Evolutionary conservation across 1,140 invertebrate species (phyloP), one percentile per base, ranked within the genome.

Genomic region (Aphaenogaster ashmeadi): DNA sequence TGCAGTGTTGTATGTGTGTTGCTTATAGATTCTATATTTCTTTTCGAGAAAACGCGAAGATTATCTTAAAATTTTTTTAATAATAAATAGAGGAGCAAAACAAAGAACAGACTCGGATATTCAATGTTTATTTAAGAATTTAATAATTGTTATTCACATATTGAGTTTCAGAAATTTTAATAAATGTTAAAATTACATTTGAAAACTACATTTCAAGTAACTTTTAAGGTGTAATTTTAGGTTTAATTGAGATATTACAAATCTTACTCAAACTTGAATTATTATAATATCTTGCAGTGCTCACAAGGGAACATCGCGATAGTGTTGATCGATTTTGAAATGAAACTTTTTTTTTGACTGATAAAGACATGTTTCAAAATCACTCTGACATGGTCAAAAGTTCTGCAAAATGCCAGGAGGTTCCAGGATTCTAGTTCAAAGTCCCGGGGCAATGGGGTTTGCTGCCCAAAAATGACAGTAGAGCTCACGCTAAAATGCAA

Each of bases 201-300:
- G 7, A 38, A 38, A 66, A 18, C 3, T 6, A n/a, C 8, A 66
- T 38, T 38, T 38, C 8, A 38, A 38, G 62, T 66, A 18, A 8
- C 8, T 66, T 60, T 66, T 66, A 66, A n/a, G n/a, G 18, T 66
- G 18, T 38, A n/a, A 38, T 66, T 66, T 66, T 66, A 66, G 8
- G 62, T 38, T 66, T 66, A 66, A 66, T 38, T 38, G 33, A 64
- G 60, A 64, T n/a, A 18, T 38, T 38, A 66, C 36, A 38, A 38
- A 36, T 66, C 18, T 66, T 38, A n/a, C 8, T 66, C 1, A 3
- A 64, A 38, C 36, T 33, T 64, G 2, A 38, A 41, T 3, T 15
- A 21, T 33, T 4, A 66, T n/a, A 66, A n/a, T 41, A 38, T 38
- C 36, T 36, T n/a, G 36, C 13, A 36, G 9, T 27, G 18, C 3